Evolutionary conservation across 2,113 vertebrate species (phyloP), one percentile per base, ranked within the genome.

Genomic region (Danionella cerebrum): DNA sequence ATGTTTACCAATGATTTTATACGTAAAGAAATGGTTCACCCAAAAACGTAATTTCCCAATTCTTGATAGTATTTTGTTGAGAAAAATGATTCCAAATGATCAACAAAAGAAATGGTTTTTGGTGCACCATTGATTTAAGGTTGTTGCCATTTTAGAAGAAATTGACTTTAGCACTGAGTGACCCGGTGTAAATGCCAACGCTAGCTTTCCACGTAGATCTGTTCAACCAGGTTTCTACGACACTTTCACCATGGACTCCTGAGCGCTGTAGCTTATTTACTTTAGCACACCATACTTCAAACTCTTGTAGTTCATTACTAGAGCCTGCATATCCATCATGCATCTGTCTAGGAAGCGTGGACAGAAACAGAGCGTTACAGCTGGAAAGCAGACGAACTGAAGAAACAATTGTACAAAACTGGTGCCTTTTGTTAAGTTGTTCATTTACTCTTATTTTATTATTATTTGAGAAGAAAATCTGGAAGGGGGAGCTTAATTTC

Each of bases 401-500:
- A 31, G 38, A 71, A 44, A 70, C 55, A 70, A 69, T 59, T 66
- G 67, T 71, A 80, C 73, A 83, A 72, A 75, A 70, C 55, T 82
- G 79, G 84, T 88, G 86, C 85, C 84, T 86, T 86, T 86, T 80
- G 74, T 65, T 63, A 19, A 74, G 63, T 58, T 67, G 74, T 70
- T 38, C 44, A 11, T 35, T 68, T 57, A 36, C 6, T 52, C 4
- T 33, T 47, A 27, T 8, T 70, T 27, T 54, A 55, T 42, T 71
- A 14, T 79, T 73, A 47, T 67, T 24, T 41, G 27, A 71, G 42
- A 48, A 14, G n/a, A 29, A 27, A 57, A 80, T 42, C 78, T 82
- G 78, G 29, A 73, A 77, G 70, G 82, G 79, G 81, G 81, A 86
- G 84, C 82, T 86, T 84, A 84, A 82, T 86, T 80, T 33, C 74